Evolutionary conservation across 2,888 invertebrate genomes (phyloP).

Genomic region (Thereva unica): DNA sequence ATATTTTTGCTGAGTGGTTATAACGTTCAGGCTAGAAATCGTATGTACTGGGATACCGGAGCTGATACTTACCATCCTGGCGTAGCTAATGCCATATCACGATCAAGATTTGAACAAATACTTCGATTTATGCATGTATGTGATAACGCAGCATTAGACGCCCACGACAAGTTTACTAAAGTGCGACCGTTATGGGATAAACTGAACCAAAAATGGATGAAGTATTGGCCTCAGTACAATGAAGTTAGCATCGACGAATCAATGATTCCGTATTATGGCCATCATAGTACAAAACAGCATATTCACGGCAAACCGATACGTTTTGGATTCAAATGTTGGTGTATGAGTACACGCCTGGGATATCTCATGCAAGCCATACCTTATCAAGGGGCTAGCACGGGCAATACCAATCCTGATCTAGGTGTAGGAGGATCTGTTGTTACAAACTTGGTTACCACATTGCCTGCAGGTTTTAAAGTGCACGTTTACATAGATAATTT

Average conservation of each 20-base stretch:
- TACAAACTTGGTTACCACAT: constrained; percentile 1
- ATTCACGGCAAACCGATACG: constrained; percentile 4
- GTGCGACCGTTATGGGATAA: not conserved
- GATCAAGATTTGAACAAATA: too few relatives aligned
- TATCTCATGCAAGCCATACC: too few relatives aligned
- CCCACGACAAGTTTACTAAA: not conserved
- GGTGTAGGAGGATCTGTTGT: too few relatives aligned
- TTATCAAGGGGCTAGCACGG: constrained; percentile 4
- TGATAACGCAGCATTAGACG: constrained; percentile 5
- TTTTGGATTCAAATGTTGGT: constrained; percentile 4
- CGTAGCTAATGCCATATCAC: not conserved
- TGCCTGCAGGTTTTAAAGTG: not conserved
- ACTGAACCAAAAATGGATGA: constrained; percentile 7
- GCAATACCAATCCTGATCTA: not conserved
- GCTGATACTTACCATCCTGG: not conserved
- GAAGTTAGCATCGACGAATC: constrained; percentile 1
- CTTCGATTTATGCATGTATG: not conserved
- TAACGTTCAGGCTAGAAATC: not conserved
- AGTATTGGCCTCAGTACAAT: not conserved
- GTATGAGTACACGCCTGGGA: constrained; percentile 1
- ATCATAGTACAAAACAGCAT: not conserved
- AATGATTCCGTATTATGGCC: too few relatives aligned
- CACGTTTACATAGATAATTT: not conserved
- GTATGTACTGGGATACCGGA: too few relatives aligned
- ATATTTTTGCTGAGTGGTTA: not conserved